Evolutionary conservation across 2,888 invertebrate species (phyloP).

Genomic region (Microdon myrmicae): DNA sequence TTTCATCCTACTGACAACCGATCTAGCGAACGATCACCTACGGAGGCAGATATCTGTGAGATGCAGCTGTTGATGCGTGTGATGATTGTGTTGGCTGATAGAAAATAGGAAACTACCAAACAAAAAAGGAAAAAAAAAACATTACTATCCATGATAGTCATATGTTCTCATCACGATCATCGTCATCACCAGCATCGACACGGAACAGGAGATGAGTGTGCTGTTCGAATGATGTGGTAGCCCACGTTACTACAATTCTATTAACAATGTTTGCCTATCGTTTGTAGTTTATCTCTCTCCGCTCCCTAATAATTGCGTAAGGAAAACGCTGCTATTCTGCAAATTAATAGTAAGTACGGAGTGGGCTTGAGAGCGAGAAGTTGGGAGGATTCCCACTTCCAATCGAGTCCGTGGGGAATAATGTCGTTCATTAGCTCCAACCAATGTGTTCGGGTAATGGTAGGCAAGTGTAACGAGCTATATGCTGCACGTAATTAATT

Average conservation of each 20-base stretch:
- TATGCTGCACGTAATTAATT: too few relatives aligned
- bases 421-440: constrained; percentile 46
- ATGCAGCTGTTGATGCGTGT: constrained; percentile 16
- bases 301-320: constrained; percentile 53
- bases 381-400: constrained; percentile 16
- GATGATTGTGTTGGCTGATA: constrained; percentile 17
- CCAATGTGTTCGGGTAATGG: too few relatives aligned
- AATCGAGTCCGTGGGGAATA: constrained; percentile 29
- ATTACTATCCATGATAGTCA: too few relatives aligned
- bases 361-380: constrained; percentile 13
- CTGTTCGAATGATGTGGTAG: constrained; percentile 30
- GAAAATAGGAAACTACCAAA: too few relatives aligned
- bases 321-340: constrained; percentile 33
- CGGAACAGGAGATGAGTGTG: constrained; percentile 41
- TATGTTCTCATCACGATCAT: constrained; percentile 39
- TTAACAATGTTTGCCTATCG: constrained; percentile 53
- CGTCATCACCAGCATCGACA: too few relatives aligned
- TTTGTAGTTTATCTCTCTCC: constrained; percentile 49
- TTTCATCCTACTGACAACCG: constrained; percentile 39
- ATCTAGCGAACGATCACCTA: neutral
- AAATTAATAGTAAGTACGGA: constrained; percentile 1
- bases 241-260: constrained; percentile 52
- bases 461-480: too few relatives aligned
- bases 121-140: constrained; percentile 9
- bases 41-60: neutral